Conservation (phyloP, 2,113 vertebrate species). For the Forbesichthys agassizii region DNA sequence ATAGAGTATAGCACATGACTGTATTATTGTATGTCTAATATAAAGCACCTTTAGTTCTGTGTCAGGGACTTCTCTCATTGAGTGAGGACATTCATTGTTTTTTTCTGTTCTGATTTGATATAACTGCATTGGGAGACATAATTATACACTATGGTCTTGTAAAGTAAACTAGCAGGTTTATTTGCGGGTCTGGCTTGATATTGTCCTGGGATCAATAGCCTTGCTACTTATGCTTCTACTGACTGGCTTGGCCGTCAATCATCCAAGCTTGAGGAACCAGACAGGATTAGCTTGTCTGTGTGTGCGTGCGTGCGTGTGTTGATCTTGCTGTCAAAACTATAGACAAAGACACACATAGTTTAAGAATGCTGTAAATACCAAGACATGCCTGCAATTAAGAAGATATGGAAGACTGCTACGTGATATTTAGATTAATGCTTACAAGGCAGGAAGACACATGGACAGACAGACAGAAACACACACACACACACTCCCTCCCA, state of each 20-base stretch:
- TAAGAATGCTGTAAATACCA: neutral
- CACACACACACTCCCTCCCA: neutral
- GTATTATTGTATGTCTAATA: conserved; percentile 22
- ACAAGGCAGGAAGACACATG: neutral
- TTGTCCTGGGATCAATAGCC: conserved; percentile 39
- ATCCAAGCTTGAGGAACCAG: conserved; percentile 6
- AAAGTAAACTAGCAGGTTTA: conserved; percentile 46
- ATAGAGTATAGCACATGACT: neutral
- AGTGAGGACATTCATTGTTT: conserved; percentile 4
- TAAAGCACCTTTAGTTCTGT: neutral
- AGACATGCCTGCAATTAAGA: neutral
- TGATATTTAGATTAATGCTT: neutral
- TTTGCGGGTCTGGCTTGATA: conserved; percentile 27
- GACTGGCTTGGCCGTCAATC: conserved; percentile 22
- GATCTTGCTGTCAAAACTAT: neutral
- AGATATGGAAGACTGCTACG: neutral
- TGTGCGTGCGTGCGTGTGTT: neutral
- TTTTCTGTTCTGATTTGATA: conserved; percentile 1
- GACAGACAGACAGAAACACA: neutral
- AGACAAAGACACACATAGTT: conserved; percentile 12
- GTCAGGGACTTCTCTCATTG: neutral
- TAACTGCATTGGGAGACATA: conserved; percentile 23
- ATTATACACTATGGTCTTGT: conserved; percentile 31
- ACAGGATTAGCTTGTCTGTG: conserved; percentile 13
- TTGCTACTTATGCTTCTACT: neutral